Evolutionary conservation across 2,113 vertebrate genomes (phyloP), one percentile per base, ranked within the genome.

Genomic region (Sturnira hondurensis): DNA sequence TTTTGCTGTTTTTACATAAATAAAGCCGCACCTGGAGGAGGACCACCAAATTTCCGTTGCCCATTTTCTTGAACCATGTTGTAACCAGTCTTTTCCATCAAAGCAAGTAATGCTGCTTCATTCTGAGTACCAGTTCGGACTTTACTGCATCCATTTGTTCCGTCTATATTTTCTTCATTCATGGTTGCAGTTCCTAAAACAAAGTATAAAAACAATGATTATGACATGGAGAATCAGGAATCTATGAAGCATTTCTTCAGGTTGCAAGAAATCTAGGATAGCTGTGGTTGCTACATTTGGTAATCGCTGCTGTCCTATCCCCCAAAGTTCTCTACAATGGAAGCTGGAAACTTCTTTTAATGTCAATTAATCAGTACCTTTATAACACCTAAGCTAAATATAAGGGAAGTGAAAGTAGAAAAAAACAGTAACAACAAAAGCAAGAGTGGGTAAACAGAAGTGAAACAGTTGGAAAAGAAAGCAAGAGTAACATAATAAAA

Each of bases 31-130:
- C 99, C 99, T 98, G 99, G 99, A 68, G 99, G 99, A 43, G 99
- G 99, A n/a, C 99, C 99, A 63, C 99, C 99, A 93, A 99, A 99
- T 98, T 99, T 99, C 95, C 99, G 99, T 95, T 99, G 99, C 4
- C 99, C 99, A n/a, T 99, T 99, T 97, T 99, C 99, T 97, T 99
- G 99, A 96, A 99, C 98, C 98, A 99, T 99, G 97, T 89, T 98
- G 97, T 99, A 99, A 1, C 99, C 99, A 7, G 99, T 99, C 97
- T 98, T 99, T 95, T 99, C 98, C 98, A 99, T 99, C 38, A 99
- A 98, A 5, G 98, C 98, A 36, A 99, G 98, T 74, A 99, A 98
- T 19, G 99, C 99, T 31, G 98, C 97, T 96, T 99, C 99, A 95
- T 98, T 99, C 33, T 98, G 98, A 43, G 96, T 97, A 85, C 97